A percentile compares a stretch with the other conserved stretches of the same genome.
These are phyloP conservation scores for Copsychus sechellarum DNA, from an alignment of 2,113 vertebrate genomes.

Conservation along the genomic window DNA sequence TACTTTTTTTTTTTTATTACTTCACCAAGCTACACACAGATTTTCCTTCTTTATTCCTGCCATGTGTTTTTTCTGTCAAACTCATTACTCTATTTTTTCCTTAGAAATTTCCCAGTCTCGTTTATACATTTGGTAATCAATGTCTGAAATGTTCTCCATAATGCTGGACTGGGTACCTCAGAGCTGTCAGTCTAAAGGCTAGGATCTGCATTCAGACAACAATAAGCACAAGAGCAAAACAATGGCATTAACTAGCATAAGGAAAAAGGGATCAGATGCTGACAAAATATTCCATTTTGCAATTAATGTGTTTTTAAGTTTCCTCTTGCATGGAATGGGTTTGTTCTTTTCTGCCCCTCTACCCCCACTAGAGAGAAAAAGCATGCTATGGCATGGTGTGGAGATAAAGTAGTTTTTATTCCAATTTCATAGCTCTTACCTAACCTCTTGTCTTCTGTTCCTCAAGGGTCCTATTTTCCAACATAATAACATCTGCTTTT, in stretches of 20 bases:
- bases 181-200: not conserved
- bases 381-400: not conserved
- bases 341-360: fast-evolving
- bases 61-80: not conserved
- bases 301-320: not conserved
- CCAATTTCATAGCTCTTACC: not conserved
- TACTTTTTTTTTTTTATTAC: too few relatives aligned
- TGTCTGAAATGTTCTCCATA: not conserved
- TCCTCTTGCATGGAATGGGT: not conserved
- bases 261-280: not conserved
- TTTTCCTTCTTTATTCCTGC: not conserved
- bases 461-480: conserved; percentile 34
- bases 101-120: not conserved
- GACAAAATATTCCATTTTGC: not conserved
- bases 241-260: not conserved
- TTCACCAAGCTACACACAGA: not conserved
- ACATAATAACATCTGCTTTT: conserved; percentile 9
- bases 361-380: not conserved
- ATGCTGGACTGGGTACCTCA: not conserved
- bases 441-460: not conserved
- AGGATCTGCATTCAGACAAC: not conserved
- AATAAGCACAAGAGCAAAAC: not conserved
- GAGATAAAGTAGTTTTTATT: not conserved
- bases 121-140: not conserved
- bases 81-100: not conserved